Conservation (phyloP, 2,797 vertebrate genomes). For the Periophthalmus magnuspinnatus region DNA sequence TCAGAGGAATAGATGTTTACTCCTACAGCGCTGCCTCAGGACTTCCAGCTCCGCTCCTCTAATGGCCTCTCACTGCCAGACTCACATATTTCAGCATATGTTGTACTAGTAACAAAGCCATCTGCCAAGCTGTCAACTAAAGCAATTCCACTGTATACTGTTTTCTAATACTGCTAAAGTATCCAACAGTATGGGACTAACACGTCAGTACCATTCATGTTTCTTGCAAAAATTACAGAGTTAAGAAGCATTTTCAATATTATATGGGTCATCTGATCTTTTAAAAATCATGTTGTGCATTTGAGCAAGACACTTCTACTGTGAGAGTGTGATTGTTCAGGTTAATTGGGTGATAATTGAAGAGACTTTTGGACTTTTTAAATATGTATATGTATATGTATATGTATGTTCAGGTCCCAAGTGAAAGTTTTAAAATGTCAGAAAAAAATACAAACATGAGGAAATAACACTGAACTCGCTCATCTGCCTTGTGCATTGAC, state of each 20-base stretch:
- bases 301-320: background rate
- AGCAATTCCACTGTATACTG: background rate
- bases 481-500: background rate
- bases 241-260: no score
- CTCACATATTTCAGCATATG: conserved; percentile 5
- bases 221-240: no score
- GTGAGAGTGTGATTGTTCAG: no score
- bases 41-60: background rate
- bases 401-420: background rate
- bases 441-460: background rate
- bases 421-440: background rate
- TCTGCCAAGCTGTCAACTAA: conserved; percentile 5
- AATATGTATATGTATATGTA: no score
- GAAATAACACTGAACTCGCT: background rate
- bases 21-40: background rate
- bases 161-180: background rate
- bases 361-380: no score
- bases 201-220: background rate
- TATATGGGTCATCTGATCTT: background rate
- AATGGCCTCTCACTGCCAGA: conserved; percentile 11
- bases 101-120: conserved; percentile 1
- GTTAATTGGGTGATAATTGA: no score
- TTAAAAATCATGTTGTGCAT: background rate
- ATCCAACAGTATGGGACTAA: background rate
- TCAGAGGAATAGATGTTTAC: conserved; percentile 12